Conservation (phyloP, 2,797 vertebrate species). For the Pseudomugil tenellus region DNA sequence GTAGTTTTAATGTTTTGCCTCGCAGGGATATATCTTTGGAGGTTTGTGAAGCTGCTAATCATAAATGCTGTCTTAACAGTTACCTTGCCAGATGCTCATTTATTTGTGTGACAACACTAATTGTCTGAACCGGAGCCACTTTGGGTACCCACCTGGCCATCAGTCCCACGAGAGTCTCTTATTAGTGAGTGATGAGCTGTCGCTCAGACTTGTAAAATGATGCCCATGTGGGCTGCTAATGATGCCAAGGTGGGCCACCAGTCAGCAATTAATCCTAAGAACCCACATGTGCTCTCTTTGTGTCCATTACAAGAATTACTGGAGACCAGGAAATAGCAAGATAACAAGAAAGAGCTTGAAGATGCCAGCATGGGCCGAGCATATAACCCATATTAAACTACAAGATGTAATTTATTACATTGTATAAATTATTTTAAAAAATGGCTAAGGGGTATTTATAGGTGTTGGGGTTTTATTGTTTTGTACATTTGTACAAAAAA, state of each 20-base stretch:
- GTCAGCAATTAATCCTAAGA: slow-evolving; percentile 12
- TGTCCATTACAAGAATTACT: slow-evolving; percentile 10
- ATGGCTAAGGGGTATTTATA: background rate
- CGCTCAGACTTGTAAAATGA: slow-evolving; percentile 8
- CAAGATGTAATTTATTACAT: background rate
- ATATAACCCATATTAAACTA: background rate
- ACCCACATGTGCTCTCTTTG: slow-evolving; percentile 6
- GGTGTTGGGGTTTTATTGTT: background rate
- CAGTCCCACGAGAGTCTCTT: slow-evolving; percentile 11
- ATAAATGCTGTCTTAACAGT: slow-evolving; percentile 26
- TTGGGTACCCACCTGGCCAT: slow-evolving; percentile 33
- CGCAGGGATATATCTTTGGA: slow-evolving; percentile 6
- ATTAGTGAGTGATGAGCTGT: slow-evolving; percentile 49
- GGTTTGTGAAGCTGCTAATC: slow-evolving; percentile 35
- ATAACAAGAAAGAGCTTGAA: background rate
- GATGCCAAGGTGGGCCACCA: slow-evolving; percentile 27
- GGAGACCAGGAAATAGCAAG: slow-evolving; percentile 1
- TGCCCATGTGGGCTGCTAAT: slow-evolving; percentile 22
- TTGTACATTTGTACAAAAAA: background rate
- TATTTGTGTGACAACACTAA: slow-evolving; percentile 32
- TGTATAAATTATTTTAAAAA: background rate
- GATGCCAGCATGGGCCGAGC: background rate
- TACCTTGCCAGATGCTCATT: slow-evolving; percentile 47
- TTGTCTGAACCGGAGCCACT: slow-evolving; percentile 39
- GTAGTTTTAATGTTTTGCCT: background rate